phyloP scores from a whole-genome alignment of 2,888 invertebrate genomes.

The Eurois occulta region DNA sequence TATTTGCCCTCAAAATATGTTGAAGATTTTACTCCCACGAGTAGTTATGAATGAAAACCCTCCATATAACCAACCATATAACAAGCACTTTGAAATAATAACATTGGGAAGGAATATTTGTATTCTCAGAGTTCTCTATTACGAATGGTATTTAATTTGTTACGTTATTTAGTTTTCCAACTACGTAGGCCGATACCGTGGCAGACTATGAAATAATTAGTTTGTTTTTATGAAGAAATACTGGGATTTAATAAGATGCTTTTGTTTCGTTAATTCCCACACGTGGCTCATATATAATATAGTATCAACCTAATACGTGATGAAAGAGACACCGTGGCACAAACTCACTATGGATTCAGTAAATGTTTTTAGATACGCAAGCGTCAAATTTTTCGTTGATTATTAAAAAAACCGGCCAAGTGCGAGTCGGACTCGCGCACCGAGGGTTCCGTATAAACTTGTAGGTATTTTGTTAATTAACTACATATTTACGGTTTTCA shows the following conservation, averaged over 20 bases:
- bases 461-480: no score
- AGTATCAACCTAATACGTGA: neutral
- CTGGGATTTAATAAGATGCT: neutral
- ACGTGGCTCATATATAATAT: neutral
- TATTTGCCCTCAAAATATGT: neutral
- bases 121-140: neutral
- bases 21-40: neutral
- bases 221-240: neutral
- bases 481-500: no score
- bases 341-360: neutral
- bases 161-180: neutral
- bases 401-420: no score
- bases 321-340: neutral
- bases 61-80: neutral
- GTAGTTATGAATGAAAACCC: conserved; percentile 3
- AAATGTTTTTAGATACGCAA: neutral
- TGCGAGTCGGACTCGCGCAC: no score
- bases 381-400: neutral
- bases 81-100: conserved; percentile 13
- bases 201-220: neutral
- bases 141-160: neutral
- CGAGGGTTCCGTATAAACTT: no score
- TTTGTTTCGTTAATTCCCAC: neutral
- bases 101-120: neutral
- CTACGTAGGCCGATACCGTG: neutral